Evolutionary conservation across 2,888 invertebrate genomes (phyloP).

Genomic region (Galerucella nymphaeae): DNA sequence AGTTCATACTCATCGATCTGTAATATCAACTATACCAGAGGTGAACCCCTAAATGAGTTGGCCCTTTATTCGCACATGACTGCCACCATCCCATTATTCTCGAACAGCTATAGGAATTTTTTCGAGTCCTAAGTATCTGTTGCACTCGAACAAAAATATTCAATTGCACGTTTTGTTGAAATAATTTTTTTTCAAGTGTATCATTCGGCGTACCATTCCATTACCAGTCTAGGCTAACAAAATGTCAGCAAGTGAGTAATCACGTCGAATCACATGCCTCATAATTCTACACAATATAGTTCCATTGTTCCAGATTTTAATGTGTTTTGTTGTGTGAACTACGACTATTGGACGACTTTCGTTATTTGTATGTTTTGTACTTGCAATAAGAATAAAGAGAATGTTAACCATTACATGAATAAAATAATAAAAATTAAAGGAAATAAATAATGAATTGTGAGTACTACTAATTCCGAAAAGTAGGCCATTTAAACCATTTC

Average conservation of each 20-base stretch:
- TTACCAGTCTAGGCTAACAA: conserved; percentile 5
- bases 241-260: conserved; percentile 10
- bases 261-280: conserved; percentile 16
- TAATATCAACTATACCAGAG: too few relatives aligned
- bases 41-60: too few relatives aligned
- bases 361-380: background rate
- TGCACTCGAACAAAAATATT: conserved; percentile 2
- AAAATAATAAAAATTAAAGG: background rate
- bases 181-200: background rate
- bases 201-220: conserved; percentile 1
- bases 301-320: conserved; percentile 19
- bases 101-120: too few relatives aligned
- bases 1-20: too few relatives aligned
- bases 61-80: too few relatives aligned
- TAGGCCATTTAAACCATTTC: background rate
- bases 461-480: background rate
- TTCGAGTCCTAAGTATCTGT: background rate
- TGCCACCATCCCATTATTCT: too few relatives aligned
- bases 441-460: background rate
- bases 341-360: conserved; percentile 9
- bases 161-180: background rate
- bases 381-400: background rate
- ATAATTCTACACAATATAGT: conserved; percentile 10
- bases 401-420: background rate
- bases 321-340: conserved; percentile 9